Evolutionary conservation across 2,113 vertebrate genomes (phyloP).

Genomic region (Mobula hypostoma): DNA sequence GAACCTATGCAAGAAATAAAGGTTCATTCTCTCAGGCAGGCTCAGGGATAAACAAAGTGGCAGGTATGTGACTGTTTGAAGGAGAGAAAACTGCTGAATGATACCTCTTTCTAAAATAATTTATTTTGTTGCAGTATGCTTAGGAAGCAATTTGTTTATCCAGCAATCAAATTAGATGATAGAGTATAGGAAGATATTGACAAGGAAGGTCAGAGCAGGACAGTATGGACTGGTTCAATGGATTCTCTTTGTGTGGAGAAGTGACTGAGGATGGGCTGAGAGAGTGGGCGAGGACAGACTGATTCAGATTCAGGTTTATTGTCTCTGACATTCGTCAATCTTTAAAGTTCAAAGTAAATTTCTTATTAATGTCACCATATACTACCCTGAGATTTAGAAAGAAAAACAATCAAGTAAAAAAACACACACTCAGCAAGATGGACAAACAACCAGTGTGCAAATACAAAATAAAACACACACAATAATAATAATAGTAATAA

Average conservation of each 20-base stretch:
- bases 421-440: no score
- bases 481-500: no score
- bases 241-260: not conserved
- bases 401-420: no score
- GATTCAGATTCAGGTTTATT: not conserved
- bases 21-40: not conserved
- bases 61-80: not conserved
- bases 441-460: no score
- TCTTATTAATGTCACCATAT: no score
- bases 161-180: not conserved
- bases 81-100: not conserved
- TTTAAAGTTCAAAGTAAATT: no score
- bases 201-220: not conserved
- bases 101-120: not conserved
- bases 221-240: not conserved
- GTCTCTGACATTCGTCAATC: no score
- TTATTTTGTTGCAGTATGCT: not conserved
- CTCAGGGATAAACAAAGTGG: not conserved
- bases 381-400: no score
- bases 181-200: not conserved
- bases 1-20: not conserved
- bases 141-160: not conserved
- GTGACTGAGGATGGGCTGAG: not conserved
- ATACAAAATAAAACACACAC: no score
- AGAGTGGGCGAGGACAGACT: not conserved